Evolutionary conservation across 2,113 vertebrate genomes (phyloP), one percentile per base, ranked within the genome.

Genomic region (Chaetodon auriga): DNA sequence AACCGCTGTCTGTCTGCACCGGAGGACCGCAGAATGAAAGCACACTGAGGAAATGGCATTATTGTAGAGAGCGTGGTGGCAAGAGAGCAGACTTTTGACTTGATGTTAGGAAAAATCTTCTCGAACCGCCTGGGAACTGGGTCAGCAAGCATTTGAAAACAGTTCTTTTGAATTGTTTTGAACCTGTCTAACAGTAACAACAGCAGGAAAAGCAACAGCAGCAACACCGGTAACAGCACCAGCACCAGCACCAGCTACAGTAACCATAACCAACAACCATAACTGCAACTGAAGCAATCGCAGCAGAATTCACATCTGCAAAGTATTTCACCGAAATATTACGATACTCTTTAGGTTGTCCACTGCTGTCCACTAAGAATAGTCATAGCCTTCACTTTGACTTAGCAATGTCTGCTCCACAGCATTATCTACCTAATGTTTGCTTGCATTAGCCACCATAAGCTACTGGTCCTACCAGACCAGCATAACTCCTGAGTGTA

Each of bases 121-220:
- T 71, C 21, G 1, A 23, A 23, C 13, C 64, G 74, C 36, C 49
- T 81, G 62, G 90, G 80, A 90, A 90, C 54, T 87, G 75, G 89
- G 87, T 89, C 87, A 87, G 13, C 21, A 19, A 5, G 41, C 45
- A 30, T 54, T 53, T 55, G 53, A 81, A 71, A 75, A 49, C 79
- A 81, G 6, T 85, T 89, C 80, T 86, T 55, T 53, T 66, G 79
- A 87, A 89, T 21, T 71, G 75, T 83, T 86, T 85, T 83, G 19
- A 80, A 75, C 41, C 8, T 21, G 61, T 2, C 83, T 75, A 72
- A 64, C 82, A 55, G 88, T 43, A 77, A 81, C 51, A 51, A 23
- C 62, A 63, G 61, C 78, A 45, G 73, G 13, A 70, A 63, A 60
- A 64, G 57, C 11, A 25, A 10, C 65, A 74, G 49, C 25, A 38